These are phyloP conservation scores for Drusus annulatus DNA, from an alignment of 1,140 invertebrate species.

Conservation along the genomic window DNA sequence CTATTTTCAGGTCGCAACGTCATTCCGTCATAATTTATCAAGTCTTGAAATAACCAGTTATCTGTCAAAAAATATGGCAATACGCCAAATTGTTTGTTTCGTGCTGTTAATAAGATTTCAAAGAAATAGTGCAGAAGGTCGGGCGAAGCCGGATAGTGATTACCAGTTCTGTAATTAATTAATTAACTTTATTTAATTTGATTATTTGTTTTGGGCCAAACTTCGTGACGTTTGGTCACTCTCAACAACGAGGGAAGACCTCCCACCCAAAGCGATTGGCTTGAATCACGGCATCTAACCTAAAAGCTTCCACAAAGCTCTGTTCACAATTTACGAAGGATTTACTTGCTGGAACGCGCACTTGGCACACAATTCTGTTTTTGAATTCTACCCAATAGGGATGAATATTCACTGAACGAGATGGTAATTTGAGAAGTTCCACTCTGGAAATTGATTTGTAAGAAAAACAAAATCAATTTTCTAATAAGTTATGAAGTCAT, in stretches of 20 bases:
- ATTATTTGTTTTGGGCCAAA: no score
- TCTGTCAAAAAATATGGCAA: no score
- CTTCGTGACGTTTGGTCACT: no score
- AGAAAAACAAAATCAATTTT: conserved; percentile 16
- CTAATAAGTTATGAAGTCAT: background rate
- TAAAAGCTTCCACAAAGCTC: background rate
- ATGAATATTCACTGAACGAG: conserved; percentile 12
- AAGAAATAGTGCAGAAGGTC: no score
- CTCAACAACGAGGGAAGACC: background rate
- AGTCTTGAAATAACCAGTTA: no score
- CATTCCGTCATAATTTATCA: no score
- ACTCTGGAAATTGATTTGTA: conserved; percentile 6
- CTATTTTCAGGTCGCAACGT: no score
- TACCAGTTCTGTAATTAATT: no score
- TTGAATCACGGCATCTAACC: background rate
- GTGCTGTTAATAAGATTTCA: no score
- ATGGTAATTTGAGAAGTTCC: conserved; percentile 6
- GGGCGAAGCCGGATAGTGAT: no score
- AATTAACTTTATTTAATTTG: no score
- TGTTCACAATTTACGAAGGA: background rate
- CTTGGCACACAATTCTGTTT: background rate
- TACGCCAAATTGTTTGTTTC: no score
- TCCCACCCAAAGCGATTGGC: background rate
- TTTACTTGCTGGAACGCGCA: background rate
- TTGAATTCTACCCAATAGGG: background rate